Percentiles rank a stretch among this genome's conserved stretches.
Conservation (phyloP, 2,113 vertebrate genomes). For the Reinhardtius hippoglossoides region DNA sequence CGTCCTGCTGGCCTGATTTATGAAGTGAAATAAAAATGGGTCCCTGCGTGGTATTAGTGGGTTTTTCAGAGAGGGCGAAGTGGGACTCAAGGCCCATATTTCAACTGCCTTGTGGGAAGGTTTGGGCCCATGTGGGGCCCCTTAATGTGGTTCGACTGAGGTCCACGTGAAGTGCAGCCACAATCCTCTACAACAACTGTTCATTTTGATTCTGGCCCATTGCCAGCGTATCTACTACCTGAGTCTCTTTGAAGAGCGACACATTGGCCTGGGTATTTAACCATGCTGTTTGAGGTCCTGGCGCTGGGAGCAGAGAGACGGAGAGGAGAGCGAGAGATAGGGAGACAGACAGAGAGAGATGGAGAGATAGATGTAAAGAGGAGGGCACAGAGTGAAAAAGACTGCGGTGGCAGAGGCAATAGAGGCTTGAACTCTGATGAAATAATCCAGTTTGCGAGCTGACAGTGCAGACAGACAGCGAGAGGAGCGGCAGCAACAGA, state of each 20-base stretch:
- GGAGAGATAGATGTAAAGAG: constrained; percentile 70
- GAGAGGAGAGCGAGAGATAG: constrained; percentile 38
- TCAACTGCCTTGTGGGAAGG: constrained; percentile 75
- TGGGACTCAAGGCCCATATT: constrained; percentile 75
- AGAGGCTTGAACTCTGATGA: constrained; percentile 79
- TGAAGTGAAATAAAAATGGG: constrained; percentile 82
- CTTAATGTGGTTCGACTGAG: constrained; percentile 71
- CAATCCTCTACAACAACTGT: constrained; percentile 80
- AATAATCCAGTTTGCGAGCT: constrained; percentile 77
- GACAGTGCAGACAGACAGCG: constrained; percentile 72
- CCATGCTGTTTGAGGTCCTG: constrained; percentile 86
- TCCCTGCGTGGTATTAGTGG: constrained; percentile 79
- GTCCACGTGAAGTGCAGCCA: constrained; percentile 75
- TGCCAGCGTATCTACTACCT: constrained; percentile 82
- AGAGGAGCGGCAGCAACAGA: constrained; percentile 62
- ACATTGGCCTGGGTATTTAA: constrained; percentile 84
- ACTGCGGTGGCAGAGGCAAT: constrained; percentile 80
- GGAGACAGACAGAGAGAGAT: constrained; percentile 37
- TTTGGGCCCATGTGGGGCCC: constrained; percentile 73
- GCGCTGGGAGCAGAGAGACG: constrained; percentile 74
- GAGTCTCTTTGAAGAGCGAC: constrained; percentile 87
- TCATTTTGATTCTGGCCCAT: constrained; percentile 80
- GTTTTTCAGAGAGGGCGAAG: constrained; percentile 67
- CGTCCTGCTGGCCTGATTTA: constrained; percentile 78
- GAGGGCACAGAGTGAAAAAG: constrained; percentile 73